These are phyloP conservation scores for Botrylloides violaceus DNA, from an alignment of 23 tunicate species.

Conservation along the genomic window DNA sequence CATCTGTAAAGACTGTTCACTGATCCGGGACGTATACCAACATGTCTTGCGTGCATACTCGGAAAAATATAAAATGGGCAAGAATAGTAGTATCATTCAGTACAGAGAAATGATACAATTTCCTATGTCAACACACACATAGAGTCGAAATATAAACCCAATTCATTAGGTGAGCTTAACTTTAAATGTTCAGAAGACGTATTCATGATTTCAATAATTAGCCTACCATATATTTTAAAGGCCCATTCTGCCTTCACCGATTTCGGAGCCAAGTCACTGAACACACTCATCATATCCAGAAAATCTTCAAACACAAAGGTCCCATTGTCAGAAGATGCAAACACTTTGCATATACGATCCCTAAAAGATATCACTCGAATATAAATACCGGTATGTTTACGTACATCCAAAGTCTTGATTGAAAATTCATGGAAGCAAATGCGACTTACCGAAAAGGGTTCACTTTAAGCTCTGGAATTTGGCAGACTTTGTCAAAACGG, in stretches of 20 bases:
- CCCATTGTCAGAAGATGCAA: constrained; percentile 68
- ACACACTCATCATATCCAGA: constrained; percentile 88
- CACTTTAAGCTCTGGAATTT: constrained; percentile 76
- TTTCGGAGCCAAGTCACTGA: constrained; percentile 75
- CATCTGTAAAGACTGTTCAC: no score
- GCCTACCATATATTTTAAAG: constrained; percentile 82
- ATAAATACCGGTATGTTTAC: background rate
- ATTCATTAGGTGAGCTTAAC: no score
- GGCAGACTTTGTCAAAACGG: constrained; percentile 56
- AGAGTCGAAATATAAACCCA: no score
- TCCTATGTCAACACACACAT: no score
- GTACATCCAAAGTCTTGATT: background rate
- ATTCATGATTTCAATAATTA: background rate
- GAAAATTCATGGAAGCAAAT: background rate
- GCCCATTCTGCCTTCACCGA: constrained; percentile 79
- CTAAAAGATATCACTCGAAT: constrained; percentile 3
- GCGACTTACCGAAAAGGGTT: constrained; percentile 58
- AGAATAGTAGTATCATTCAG: no score
- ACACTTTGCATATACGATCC: constrained; percentile 73
- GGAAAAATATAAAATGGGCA: no score
- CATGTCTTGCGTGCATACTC: no score
- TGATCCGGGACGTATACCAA: no score
- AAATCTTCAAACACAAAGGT: constrained; percentile 82
- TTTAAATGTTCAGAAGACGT: no score
- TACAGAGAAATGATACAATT: no score